These are phyloP conservation scores for Xenopus borealis DNA, from an alignment of 2,113 vertebrate species.

Conservation along the genomic window DNA sequence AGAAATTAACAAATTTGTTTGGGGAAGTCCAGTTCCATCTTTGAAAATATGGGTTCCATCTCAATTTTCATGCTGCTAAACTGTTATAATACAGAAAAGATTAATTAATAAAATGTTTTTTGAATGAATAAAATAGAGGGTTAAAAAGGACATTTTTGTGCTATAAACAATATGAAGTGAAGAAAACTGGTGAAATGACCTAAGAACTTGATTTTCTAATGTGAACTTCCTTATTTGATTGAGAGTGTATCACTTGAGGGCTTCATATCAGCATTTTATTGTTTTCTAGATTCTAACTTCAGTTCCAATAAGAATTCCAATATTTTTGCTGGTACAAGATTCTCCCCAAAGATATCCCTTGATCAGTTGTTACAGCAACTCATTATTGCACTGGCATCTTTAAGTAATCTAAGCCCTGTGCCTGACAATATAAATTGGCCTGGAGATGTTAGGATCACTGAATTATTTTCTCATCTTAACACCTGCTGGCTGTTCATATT, in stretches of 20 bases:
- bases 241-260: constrained; percentile 44
- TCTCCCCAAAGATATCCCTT: constrained; percentile 51
- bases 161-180: not conserved
- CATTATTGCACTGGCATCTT: constrained; percentile 57
- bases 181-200: not conserved
- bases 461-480: constrained; percentile 56
- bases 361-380: constrained; percentile 53
- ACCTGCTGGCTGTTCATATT: constrained; percentile 52
- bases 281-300: constrained; percentile 45
- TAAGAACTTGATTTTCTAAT: constrained; percentile 21
- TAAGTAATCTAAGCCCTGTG: constrained; percentile 57
- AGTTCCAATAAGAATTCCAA: constrained; percentile 45
- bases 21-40: too few species aligned
- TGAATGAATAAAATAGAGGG: too few species aligned
- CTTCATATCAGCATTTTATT: constrained; percentile 43
- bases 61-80: too few species aligned
- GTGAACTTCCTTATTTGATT: constrained; percentile 19
- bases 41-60: too few species aligned
- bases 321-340: constrained; percentile 44
- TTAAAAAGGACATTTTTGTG: too few species aligned
- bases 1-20: too few species aligned
- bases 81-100: too few species aligned
- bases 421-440: constrained; percentile 58
- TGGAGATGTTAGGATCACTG: constrained; percentile 56
- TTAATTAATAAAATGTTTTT: too few species aligned